Conservation (phyloP, 2,797 vertebrate genomes). For the Amblyopsis hoosieri region DNA sequence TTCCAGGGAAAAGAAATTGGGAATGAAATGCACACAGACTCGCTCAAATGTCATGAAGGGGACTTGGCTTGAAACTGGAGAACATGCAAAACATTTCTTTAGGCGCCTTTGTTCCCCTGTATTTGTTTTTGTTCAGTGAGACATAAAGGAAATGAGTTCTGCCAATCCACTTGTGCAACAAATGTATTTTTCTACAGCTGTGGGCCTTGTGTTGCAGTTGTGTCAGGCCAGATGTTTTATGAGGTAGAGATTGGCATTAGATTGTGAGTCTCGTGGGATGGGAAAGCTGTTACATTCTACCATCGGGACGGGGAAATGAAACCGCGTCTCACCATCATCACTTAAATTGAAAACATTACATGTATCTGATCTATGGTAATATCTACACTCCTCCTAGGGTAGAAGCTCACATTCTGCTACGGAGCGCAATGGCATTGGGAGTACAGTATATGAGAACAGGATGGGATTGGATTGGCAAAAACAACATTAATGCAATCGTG, state of each 20-base stretch:
- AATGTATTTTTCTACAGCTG: constrained; percentile 24
- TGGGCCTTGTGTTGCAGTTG: neutral
- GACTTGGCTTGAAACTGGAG: constrained; percentile 28
- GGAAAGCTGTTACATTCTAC: too few species aligned
- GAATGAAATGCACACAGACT: constrained; percentile 10
- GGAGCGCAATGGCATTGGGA: too few species aligned
- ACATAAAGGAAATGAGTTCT: neutral
- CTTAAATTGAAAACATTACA: too few species aligned
- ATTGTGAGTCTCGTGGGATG: too few species aligned
- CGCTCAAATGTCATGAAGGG: constrained; percentile 13
- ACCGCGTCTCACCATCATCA: too few species aligned
- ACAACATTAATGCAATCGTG: too few species aligned
- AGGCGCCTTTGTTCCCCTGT: constrained; percentile 3
- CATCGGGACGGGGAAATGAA: too few species aligned
- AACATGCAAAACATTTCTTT: constrained; percentile 2
- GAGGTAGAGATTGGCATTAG: neutral
- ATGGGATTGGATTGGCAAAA: too few species aligned
- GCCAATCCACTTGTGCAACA: constrained; percentile 29
- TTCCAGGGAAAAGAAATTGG: constrained; percentile 15
- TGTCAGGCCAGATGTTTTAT: constrained; percentile 16
- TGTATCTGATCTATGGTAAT: too few species aligned
- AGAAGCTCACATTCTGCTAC: too few species aligned
- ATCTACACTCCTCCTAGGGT: too few species aligned
- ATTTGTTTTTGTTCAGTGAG: constrained; percentile 16
- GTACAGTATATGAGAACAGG: too few species aligned